A percentile compares a stretch with the other conserved stretches of the same genome.
Evolutionary conservation across 1,140 invertebrate species (phyloP).

Genomic region (Daktulosphaira vitifoliae): DNA sequence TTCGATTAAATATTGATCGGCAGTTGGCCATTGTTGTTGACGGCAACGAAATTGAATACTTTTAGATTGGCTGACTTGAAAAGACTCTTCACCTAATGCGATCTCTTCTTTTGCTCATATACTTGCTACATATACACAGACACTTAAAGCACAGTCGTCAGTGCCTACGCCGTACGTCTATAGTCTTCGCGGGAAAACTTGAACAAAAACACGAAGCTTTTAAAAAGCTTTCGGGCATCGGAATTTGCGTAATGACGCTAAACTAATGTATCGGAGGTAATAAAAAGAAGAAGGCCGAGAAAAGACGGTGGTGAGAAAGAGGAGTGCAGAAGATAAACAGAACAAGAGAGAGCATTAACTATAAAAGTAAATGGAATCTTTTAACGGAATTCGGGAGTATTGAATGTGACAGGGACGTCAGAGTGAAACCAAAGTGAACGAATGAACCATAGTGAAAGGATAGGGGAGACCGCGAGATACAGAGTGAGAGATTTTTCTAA

Average conservation of each 20-base stretch:
- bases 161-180: not conserved
- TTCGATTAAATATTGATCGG: too few species aligned
- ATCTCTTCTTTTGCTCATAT: not conserved
- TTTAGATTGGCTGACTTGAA: conserved; percentile 14
- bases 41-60: conserved; percentile 3
- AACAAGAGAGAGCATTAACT: conserved; percentile 28
- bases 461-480: too few species aligned
- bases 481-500: conserved; percentile 13
- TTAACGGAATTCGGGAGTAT: conserved; percentile 31
- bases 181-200: not conserved
- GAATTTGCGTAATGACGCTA: conserved; percentile 33
- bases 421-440: not conserved
- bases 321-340: conserved; percentile 1
- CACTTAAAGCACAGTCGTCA: too few species aligned
- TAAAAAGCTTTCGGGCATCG: conserved; percentile 31
- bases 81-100: not conserved
- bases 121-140: too few species aligned
- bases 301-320: not conserved
- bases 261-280: conserved; percentile 30
- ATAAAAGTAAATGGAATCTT: conserved; percentile 31
- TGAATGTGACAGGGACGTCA: conserved; percentile 30
- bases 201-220: conserved; percentile 32
- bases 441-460: not conserved
- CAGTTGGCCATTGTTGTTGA: too few species aligned
- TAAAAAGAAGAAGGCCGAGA: not conserved